Conservation (phyloP, 2,888 invertebrate species). For the Hymenopus coronatus region DNA sequence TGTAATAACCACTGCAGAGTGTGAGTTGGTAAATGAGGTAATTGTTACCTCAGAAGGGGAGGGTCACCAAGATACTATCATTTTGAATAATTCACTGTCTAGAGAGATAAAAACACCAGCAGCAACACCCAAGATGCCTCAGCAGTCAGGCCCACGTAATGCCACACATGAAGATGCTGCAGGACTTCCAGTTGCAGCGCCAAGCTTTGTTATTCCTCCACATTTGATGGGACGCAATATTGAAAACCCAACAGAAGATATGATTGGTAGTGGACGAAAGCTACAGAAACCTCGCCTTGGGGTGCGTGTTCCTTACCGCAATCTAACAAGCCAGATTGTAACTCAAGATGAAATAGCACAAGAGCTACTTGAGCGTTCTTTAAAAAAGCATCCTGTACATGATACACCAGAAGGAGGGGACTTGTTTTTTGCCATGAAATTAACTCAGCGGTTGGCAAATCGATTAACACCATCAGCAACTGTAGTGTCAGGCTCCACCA, state of each 20-base stretch:
- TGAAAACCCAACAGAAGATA: constrained; percentile 45
- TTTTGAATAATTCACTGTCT: neutral
- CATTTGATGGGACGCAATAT: constrained; percentile 49
- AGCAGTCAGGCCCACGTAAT: constrained; percentile 14
- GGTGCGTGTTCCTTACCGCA: constrained; percentile 46
- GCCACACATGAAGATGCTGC: constrained; percentile 11
- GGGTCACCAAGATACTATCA: neutral
- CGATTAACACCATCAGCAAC: constrained; percentile 43
- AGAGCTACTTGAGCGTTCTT: constrained; percentile 53
- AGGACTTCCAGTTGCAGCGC: constrained; percentile 1
- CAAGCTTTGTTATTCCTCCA: constrained; percentile 34
- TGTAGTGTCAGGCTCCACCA: constrained; percentile 37
- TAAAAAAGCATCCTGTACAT: constrained; percentile 44
- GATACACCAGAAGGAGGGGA: constrained; percentile 48
- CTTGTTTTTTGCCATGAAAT: constrained; percentile 53
- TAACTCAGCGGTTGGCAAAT: constrained; percentile 52
- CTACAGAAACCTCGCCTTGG: constrained; percentile 49
- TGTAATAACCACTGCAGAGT: neutral
- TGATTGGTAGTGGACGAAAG: constrained; percentile 42
- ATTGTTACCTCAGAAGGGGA: neutral
- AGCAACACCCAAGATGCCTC: constrained; percentile 24
- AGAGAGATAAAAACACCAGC: neutral
- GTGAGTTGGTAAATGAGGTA: constrained; percentile 12
- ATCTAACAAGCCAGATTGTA: constrained; percentile 55
- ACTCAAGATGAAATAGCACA: constrained; percentile 55